Evolutionary conservation across 1,140 invertebrate genomes (phyloP).

Genomic region (Apis florea): DNA sequence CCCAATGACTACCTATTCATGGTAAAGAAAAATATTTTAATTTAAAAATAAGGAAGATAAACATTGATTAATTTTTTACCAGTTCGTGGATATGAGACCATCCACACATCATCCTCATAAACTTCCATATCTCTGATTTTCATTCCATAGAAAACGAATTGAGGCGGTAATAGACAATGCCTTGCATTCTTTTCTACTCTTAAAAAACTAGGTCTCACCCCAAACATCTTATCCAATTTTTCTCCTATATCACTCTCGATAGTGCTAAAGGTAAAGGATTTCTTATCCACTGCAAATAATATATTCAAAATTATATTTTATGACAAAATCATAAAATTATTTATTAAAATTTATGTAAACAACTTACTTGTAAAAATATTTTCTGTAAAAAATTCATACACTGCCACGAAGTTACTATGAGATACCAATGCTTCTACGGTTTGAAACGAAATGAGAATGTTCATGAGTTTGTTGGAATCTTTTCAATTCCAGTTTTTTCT

Average conservation of each 20-base stretch:
- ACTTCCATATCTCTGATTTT: slow-evolving; percentile 85
- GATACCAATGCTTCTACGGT: slow-evolving; percentile 34
- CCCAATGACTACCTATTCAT: slow-evolving; percentile 90
- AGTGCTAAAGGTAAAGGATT: slow-evolving; percentile 81
- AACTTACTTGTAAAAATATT: background rate
- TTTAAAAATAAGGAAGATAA: background rate
- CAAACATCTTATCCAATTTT: slow-evolving; percentile 85
- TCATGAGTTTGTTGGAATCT: slow-evolving; percentile 34
- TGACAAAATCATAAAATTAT: background rate
- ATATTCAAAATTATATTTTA: too few species aligned
- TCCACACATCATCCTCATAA: slow-evolving; percentile 87
- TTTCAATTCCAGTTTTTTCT: slow-evolving; percentile 40
- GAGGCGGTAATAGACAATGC: slow-evolving; percentile 84
- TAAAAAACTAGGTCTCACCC: slow-evolving; percentile 84
- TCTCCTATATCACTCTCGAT: slow-evolving; percentile 83
- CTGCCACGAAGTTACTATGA: background rate
- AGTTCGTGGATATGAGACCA: slow-evolving; percentile 90
- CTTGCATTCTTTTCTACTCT: slow-evolving; percentile 84
- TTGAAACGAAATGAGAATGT: slow-evolving; percentile 55
- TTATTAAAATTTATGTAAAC: background rate
- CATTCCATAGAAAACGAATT: slow-evolving; percentile 84
- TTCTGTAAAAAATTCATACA: background rate
- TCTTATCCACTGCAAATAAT: slow-evolving; percentile 45
- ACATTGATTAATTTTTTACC: slow-evolving; percentile 78
- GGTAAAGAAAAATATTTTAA: slow-evolving; percentile 28